Conservation (phyloP, 2,797 vertebrate species). For the Chiroxiphia lanceolata region DNA sequence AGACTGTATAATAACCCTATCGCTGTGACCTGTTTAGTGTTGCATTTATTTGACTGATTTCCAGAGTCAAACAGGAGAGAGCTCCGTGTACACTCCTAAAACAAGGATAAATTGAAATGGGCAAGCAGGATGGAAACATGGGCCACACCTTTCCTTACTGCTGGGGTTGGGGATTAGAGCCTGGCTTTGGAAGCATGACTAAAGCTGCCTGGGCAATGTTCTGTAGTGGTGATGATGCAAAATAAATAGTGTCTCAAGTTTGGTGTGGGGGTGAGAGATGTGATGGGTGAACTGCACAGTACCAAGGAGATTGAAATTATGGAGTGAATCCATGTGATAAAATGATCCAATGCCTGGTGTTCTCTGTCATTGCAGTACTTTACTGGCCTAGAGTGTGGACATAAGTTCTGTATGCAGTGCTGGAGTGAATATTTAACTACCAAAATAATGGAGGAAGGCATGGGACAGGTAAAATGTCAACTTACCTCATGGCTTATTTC, state of each 20-base stretch:
- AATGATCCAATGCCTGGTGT: background rate
- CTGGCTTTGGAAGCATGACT: background rate
- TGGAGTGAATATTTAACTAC: conserved; percentile 99
- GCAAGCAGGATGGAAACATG: background rate
- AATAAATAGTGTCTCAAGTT: background rate
- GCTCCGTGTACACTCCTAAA: background rate
- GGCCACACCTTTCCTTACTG: background rate
- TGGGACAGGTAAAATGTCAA: conserved; percentile 92
- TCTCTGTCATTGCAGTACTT: conserved; percentile 87
- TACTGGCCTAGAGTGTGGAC: conserved; percentile 98
- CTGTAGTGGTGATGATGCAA: background rate
- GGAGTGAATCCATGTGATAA: background rate
- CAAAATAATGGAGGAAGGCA: conserved; percentile 99
- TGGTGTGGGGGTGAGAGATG: background rate
- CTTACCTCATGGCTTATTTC: background rate
- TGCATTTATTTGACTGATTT: background rate
- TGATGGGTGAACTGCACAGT: background rate
- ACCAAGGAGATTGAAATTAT: background rate
- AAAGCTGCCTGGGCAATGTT: background rate
- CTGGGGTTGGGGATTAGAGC: background rate
- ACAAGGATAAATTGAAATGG: background rate
- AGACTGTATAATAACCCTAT: background rate
- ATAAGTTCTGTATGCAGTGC: conserved; percentile 99
- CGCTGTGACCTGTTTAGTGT: background rate
- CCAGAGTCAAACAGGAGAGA: background rate